Conservation (phyloP, 2,113 vertebrate species). For the Xenopus laevis region DNA sequence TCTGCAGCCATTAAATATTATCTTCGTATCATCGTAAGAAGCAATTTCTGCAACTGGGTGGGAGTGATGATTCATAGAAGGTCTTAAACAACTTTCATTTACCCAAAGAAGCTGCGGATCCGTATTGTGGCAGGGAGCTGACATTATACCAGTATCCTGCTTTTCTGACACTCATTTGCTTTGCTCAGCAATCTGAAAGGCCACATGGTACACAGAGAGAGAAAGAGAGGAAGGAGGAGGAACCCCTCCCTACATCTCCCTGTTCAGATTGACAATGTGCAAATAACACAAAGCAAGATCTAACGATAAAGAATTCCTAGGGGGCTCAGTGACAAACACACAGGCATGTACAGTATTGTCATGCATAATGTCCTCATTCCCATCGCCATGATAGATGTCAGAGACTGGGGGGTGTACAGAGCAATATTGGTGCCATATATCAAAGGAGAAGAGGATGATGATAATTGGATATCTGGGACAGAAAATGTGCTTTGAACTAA, state of each 20-base stretch:
- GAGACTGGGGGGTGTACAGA: background rate
- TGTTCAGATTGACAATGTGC: background rate
- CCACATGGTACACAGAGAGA: conserved; percentile 4
- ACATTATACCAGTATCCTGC: conserved; percentile 17
- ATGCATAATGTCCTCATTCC: background rate
- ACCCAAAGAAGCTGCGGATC: conserved; percentile 14
- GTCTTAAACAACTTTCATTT: conserved; percentile 29
- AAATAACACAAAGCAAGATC: background rate
- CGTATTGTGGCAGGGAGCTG: conserved; percentile 16
- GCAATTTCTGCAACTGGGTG: background rate
- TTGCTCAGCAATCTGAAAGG: conserved; percentile 25
- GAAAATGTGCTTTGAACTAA: background rate
- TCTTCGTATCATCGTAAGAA: background rate
- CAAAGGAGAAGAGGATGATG: background rate
- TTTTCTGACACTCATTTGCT: conserved; percentile 10
- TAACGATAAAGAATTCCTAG: background rate
- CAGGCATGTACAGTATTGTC: background rate
- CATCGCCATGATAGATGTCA: conserved; percentile 4
- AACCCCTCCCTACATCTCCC: background rate
- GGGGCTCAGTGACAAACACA: conserved; percentile 1
- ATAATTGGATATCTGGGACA: conserved; percentile 10
- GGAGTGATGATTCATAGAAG: conserved; percentile 5
- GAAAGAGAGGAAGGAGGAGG: background rate
- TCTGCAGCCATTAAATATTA: background rate
- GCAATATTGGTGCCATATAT: background rate